A percentile compares a stretch with the other conserved stretches of the same genome.
Evolutionary conservation across 2,797 vertebrate species (phyloP).

Genomic region (Amblyopsis hoosieri): DNA sequence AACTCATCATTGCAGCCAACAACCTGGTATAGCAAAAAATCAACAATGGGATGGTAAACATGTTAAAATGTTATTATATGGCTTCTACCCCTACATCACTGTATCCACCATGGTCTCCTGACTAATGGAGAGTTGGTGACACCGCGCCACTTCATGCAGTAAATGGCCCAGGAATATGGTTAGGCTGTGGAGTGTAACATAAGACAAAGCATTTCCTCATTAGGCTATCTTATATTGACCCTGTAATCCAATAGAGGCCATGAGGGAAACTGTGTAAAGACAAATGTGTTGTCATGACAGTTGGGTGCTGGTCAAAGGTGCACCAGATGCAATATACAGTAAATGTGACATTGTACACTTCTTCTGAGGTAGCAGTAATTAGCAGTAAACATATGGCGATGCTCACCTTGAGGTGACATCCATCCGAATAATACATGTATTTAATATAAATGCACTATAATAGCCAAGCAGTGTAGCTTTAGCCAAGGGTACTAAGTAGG

Average conservation of each 20-base stretch:
- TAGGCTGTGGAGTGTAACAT: slow-evolving; percentile 63
- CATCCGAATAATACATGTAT: neutral
- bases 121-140: slow-evolving; percentile 62
- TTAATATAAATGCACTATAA: too few relatives aligned
- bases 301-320: slow-evolving; percentile 59
- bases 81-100: slow-evolving; percentile 6
- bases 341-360: slow-evolving; percentile 31
- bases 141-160: slow-evolving; percentile 52
- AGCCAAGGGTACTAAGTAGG: too few relatives aligned
- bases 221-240: slow-evolving; percentile 66
- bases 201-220: slow-evolving; percentile 75
- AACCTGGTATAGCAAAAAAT: slow-evolving; percentile 24
- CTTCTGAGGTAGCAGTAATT: too few relatives aligned
- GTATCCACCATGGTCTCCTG: slow-evolving; percentile 26
- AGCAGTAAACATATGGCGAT: slow-evolving; percentile 9
- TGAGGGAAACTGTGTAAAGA: slow-evolving; percentile 65
- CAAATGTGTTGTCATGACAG: slow-evolving; percentile 69
- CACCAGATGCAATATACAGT: slow-evolving; percentile 4
- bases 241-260: slow-evolving; percentile 61
- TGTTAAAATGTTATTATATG: slow-evolving; percentile 57
- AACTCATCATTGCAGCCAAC: slow-evolving; percentile 1
- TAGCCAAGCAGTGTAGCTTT: too few relatives aligned
- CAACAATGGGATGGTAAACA: slow-evolving; percentile 35
- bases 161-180: slow-evolving; percentile 70
- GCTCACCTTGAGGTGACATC: neutral